phyloP scores from a whole-genome alignment of 2,113 vertebrate genomes.

The Cichladusa arquata region DNA sequence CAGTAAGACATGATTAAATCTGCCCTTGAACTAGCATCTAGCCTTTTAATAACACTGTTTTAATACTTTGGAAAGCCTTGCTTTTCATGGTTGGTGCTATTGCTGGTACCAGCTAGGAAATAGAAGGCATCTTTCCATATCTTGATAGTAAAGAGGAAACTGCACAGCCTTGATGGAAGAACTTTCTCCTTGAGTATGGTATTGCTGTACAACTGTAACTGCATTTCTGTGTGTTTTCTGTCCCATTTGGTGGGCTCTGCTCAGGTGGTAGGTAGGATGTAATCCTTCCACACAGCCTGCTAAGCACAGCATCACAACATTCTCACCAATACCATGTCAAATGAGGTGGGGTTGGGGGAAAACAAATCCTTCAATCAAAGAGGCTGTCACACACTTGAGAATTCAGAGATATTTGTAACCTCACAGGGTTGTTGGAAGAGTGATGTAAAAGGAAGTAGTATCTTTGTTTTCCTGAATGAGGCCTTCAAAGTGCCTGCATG shows the following conservation, averaged over 20 bases:
- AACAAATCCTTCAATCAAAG: neutral
- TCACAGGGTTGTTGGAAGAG: neutral
- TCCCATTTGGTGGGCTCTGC: neutral
- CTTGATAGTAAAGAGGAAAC: neutral
- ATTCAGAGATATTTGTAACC: neutral
- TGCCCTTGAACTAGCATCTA: neutral
- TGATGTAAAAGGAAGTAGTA: neutral
- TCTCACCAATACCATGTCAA: neutral
- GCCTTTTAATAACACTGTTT: neutral
- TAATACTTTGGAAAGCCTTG: neutral
- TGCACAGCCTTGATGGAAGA: neutral
- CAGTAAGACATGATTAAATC: neutral
- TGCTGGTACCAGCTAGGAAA: neutral
- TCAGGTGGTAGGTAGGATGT: neutral
- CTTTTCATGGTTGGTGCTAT: neutral
- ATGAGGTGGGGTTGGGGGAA: neutral
- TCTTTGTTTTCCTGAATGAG: neutral
- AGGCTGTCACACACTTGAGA: neutral
- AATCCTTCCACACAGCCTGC: fast-evolving
- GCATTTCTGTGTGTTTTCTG: neutral
- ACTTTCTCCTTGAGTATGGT: neutral
- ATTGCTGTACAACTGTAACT: neutral
- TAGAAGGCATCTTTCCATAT: neutral
- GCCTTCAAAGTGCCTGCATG: neutral
- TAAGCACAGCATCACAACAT: neutral